These are phyloP conservation scores for Styela plicata DNA, from an alignment of 23 tunicate genomes.

Conservation along the genomic window DNA sequence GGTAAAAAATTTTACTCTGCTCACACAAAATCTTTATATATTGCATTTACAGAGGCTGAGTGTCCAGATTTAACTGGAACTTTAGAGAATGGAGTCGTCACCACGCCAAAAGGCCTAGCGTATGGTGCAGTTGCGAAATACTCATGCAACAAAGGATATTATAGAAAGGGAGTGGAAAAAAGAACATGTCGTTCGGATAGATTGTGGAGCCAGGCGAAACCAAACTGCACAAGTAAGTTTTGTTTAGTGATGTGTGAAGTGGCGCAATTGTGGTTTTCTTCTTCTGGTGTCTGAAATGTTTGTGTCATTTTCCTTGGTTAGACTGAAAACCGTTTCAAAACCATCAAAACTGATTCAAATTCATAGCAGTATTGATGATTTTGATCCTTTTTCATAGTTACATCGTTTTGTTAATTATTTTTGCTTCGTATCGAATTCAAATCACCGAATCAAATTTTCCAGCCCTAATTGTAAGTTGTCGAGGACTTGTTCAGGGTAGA, in stretches of 20 bases:
- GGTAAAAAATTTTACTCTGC: no score
- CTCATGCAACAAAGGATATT: background rate
- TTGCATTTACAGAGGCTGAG: background rate
- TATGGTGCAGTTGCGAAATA: background rate
- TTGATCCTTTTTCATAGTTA: background rate
- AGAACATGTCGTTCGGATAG: background rate
- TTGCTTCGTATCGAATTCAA: no score
- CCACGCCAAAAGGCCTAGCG: background rate
- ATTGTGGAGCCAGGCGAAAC: background rate
- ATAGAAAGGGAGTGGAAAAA: background rate
- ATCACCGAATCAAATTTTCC: no score
- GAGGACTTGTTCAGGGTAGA: no score
- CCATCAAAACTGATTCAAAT: background rate
- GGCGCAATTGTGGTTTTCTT: background rate
- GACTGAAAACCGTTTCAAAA: no score
- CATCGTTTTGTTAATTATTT: background rate
- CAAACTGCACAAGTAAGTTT: background rate
- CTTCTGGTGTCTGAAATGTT: no score
- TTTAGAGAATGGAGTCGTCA: background rate
- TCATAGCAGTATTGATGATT: background rate
- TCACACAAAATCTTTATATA: no score
- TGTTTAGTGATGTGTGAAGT: background rate
- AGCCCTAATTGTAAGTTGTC: no score
- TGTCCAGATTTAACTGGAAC: background rate
- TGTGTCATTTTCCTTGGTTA: no score